A percentile compares a stretch with the other conserved stretches of the same genome.
Evolutionary conservation across 2,888 invertebrate species (phyloP).

Genomic region (Allophyes oxyacanthae): DNA sequence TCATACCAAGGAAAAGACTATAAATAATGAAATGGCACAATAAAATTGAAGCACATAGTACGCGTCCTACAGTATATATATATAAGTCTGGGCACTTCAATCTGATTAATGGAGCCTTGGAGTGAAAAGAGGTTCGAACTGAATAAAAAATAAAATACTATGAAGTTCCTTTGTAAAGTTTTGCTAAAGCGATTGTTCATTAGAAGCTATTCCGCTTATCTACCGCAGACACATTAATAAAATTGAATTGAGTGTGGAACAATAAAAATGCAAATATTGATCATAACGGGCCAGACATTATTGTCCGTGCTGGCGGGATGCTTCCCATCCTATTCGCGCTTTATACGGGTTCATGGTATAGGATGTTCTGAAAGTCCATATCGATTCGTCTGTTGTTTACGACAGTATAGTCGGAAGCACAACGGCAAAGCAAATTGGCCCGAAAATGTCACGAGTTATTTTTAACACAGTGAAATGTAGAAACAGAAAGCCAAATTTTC

Average conservation of each 20-base stretch:
- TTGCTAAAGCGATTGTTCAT: constrained; percentile 17
- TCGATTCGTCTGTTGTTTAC: constrained; percentile 63
- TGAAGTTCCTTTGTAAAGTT: constrained; percentile 11
- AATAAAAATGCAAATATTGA: constrained; percentile 82
- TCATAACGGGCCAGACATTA: constrained; percentile 76
- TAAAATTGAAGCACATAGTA: constrained; percentile 4
- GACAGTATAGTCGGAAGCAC: constrained; percentile 33
- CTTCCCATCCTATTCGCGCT: constrained; percentile 69
- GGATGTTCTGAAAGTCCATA: constrained; percentile 62
- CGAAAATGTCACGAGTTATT: constrained; percentile 43
- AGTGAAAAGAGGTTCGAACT: constrained; percentile 13
- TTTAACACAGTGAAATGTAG: constrained; percentile 41
- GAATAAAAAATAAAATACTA: constrained; percentile 5
- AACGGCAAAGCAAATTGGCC: constrained; percentile 39
- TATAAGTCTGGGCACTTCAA: background rate
- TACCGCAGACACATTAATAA: constrained; percentile 57
- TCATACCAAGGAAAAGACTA: background rate
- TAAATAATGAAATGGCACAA: constrained; percentile 11
- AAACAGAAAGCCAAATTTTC: constrained; percentile 34
- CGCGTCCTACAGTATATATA: background rate
- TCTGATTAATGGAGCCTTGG: constrained; percentile 3
- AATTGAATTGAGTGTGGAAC: constrained; percentile 63
- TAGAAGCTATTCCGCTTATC: constrained; percentile 36
- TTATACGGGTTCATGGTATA: constrained; percentile 64
- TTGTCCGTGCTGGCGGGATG: constrained; percentile 75